Evolutionary conservation across 2,888 invertebrate species (phyloP).

Genomic region (Tenthredo notha): DNA sequence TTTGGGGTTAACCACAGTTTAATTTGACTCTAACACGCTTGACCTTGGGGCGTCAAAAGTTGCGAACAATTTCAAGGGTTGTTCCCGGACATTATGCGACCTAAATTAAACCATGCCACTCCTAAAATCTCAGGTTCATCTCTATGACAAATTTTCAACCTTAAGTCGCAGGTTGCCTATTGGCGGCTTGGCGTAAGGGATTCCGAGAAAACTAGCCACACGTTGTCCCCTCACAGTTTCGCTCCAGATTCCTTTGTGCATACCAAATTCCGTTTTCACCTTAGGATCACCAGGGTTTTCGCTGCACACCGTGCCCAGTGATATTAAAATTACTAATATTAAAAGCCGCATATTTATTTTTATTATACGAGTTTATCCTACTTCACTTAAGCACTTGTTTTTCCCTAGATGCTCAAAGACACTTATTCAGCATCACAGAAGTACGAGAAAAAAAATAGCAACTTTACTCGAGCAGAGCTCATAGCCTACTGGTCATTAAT

Average conservation of each 20-base stretch:
- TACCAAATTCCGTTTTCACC: constrained; percentile 67
- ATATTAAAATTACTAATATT: constrained; percentile 53
- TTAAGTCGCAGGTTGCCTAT: constrained; percentile 68
- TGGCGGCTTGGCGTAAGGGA: constrained; percentile 73
- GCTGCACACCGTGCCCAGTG: constrained; percentile 1
- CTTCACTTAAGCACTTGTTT: background rate
- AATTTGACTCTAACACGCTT: constrained; percentile 38
- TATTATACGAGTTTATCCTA: background rate
- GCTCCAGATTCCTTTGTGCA: constrained; percentile 66
- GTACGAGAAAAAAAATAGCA: constrained; percentile 10
- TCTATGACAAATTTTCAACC: constrained; percentile 61
- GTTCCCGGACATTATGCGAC: constrained; percentile 18
- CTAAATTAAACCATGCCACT: constrained; percentile 19
- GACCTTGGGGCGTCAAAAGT: constrained; percentile 41
- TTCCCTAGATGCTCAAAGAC: background rate
- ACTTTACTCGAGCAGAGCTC: constrained; percentile 19
- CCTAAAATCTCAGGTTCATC: constrained; percentile 16
- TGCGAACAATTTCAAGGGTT: constrained; percentile 38
- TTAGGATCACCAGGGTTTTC: constrained; percentile 43
- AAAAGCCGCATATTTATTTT: constrained; percentile 55
- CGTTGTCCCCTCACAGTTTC: constrained; percentile 60
- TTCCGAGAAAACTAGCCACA: constrained; percentile 69
- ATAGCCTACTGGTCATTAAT: background rate
- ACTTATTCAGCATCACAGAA: constrained; percentile 7
- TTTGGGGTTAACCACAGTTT: constrained; percentile 44